These are phyloP conservation scores for Rhagium mordax DNA, from an alignment of 2,888 invertebrate species.

Conservation along the genomic window DNA sequence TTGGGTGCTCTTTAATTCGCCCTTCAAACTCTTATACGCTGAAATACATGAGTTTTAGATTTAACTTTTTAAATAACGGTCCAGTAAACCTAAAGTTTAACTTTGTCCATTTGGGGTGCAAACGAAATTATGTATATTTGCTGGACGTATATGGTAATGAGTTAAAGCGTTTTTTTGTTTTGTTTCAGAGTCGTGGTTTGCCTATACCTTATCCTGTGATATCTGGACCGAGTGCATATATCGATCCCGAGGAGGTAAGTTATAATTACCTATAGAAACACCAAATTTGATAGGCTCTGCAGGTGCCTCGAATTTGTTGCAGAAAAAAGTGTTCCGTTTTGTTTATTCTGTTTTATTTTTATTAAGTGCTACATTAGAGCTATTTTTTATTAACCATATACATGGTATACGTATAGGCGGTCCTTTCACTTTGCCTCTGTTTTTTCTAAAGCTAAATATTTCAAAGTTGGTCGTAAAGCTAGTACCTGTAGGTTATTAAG, in stretches of 20 bases:
- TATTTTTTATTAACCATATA: neutral
- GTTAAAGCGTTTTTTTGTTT: slow-evolving; percentile 29
- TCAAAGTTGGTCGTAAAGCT: too few species aligned
- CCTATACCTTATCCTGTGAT: slow-evolving; percentile 72
- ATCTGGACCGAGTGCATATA: slow-evolving; percentile 74
- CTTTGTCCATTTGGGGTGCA: neutral
- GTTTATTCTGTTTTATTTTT: neutral
- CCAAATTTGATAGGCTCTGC: neutral
- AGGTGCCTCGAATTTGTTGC: neutral
- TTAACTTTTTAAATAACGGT: slow-evolving; percentile 14
- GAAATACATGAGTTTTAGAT: slow-evolving; percentile 5
- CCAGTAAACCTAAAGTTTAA: slow-evolving; percentile 11
- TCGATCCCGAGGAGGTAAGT: slow-evolving; percentile 74
- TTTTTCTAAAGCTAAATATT: too few species aligned
- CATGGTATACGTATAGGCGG: too few species aligned
- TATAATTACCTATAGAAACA: neutral
- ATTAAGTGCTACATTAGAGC: neutral
- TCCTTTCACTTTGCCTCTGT: too few species aligned
- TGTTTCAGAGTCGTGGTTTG: slow-evolving; percentile 72
- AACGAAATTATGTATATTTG: neutral
- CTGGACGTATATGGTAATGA: neutral
- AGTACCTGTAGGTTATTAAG: too few species aligned
- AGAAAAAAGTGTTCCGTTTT: neutral
- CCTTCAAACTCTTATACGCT: neutral
- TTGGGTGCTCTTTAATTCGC: neutral